Base-by-base conservation (phyloP, 2,888 invertebrate species). In the Adelognathus sp. region DNA sequence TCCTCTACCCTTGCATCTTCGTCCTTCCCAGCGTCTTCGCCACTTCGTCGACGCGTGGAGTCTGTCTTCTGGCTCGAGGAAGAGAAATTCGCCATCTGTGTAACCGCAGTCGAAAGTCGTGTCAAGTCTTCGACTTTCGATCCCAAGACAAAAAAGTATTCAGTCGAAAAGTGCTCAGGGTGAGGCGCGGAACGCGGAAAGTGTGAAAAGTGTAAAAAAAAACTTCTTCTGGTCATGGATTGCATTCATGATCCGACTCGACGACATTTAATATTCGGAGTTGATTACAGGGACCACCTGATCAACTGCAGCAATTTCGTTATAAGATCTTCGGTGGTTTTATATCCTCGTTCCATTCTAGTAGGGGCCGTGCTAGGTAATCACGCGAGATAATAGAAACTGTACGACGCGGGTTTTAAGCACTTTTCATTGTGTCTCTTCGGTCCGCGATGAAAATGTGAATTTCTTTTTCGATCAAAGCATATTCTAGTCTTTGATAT, bases 121-220 rank as follows among this genome's bases (percentile, higher is more conserved):
- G 14, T 60, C 50, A 5, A 14, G 31, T 52, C 33, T 58, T 39
- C 33, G 64, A 60, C 18, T 58, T 31, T 18, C 41, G 39, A 24
- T 21, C 33, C 54, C 24, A 60, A 27, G 9, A 39, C 41, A 54
- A 33, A 41, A 60, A 27, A 18, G 31, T 7, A 70, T 61, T 46
- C 50, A 44, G 33, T 52, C 7, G 41, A 33, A 58, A 71, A 33
- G 18, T 18, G 56, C 24, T 16, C 4, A 31, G 9, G 24, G 69
- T 69, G 18, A 6, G 27, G 31, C 27, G 64, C 58, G 11, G 54
- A 67, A 41, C 33, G 21, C 27, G 41, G 63, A 73, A 67, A 69
- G 73, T 83, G 83, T 79, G 7, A 2, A 16, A 44, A 44, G 44
- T n/a, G n/a, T n/a, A n/a, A n/a, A n/a, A n/a, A n/a, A n/a, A n/a